These are phyloP conservation scores for Capreolus pygargus DNA, from an alignment of 2,113 vertebrate genomes.

Conservation along the genomic window DNA sequence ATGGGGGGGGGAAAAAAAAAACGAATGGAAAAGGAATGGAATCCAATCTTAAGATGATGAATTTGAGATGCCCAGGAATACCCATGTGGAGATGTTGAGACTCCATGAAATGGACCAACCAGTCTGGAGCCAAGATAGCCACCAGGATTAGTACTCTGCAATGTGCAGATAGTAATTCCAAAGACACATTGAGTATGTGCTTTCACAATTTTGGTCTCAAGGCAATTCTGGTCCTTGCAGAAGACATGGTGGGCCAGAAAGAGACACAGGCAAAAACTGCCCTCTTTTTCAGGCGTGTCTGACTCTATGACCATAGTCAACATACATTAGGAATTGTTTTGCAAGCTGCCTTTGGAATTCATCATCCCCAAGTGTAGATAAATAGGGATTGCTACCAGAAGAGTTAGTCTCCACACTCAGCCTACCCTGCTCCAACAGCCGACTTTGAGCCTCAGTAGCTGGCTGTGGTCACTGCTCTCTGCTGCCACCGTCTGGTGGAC, in stretches of 20 bases:
- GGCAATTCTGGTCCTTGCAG: background rate
- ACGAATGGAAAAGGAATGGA: background rate
- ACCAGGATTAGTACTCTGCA: background rate
- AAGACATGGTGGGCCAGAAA: background rate
- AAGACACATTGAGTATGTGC: background rate
- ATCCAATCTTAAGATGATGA: background rate
- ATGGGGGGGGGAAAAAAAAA: background rate
- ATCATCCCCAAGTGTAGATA: background rate
- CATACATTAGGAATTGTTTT: background rate
- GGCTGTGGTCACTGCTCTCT: background rate
- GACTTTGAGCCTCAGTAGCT: background rate
- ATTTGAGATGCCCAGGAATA: background rate
- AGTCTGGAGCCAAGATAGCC: background rate
- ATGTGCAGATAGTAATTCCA: background rate
- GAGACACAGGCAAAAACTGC: background rate
- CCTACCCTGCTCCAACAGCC: background rate
- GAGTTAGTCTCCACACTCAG: background rate
- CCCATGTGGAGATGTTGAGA: background rate
- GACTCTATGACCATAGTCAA: background rate
- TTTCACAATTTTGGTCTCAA: background rate
- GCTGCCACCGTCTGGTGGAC: background rate
- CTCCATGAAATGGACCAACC: too few relatives aligned
- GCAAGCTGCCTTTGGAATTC: background rate
- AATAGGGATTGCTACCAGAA: background rate
- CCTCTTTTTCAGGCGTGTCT: background rate